Evolutionary conservation across 2,888 invertebrate species (phyloP).

Genomic region (Ligdia adustata): DNA sequence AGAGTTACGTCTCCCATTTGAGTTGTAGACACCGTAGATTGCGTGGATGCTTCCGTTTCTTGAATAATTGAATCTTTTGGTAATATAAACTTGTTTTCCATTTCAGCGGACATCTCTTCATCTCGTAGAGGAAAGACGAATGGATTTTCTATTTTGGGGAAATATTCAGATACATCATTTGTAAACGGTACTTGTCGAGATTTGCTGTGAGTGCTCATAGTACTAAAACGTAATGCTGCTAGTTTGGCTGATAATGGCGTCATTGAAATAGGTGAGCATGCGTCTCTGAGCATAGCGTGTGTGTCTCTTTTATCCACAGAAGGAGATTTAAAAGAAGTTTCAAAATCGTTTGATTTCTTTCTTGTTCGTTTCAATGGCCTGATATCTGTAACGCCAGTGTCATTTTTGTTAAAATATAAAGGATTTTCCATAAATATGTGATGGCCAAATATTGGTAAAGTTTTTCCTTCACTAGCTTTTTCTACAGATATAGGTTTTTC

Average conservation of each 20-base stretch:
- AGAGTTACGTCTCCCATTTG: conserved; percentile 82
- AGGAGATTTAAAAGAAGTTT: conserved; percentile 75
- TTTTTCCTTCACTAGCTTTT: conserved; percentile 63
- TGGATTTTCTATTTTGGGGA: conserved; percentile 76
- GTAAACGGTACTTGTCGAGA: conserved; percentile 57
- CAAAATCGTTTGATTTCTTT: conserved; percentile 76
- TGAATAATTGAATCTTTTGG: conserved; percentile 63
- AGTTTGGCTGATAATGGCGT: conserved; percentile 85
- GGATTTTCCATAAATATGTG: conserved; percentile 78
- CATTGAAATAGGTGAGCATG: conserved; percentile 77
- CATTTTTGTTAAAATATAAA: conserved; percentile 76
- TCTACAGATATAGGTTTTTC: conserved; percentile 62
- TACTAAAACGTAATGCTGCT: conserved; percentile 83
- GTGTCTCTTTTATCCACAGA: conserved; percentile 73
- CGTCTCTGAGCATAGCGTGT: conserved; percentile 71
- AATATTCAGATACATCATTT: conserved; percentile 78
- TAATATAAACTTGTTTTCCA: conserved; percentile 79
- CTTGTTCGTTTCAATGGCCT: conserved; percentile 72
- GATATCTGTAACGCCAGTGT: conserved; percentile 59
- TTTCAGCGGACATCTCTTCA: conserved; percentile 75
- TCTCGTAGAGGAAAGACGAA: conserved; percentile 68
- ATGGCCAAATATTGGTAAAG: conserved; percentile 78
- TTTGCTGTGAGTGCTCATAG: conserved; percentile 71
- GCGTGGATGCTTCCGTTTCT: conserved; percentile 50
- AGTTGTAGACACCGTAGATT: conserved; percentile 75